Percentiles rank a stretch among this genome's conserved stretches.
Evolutionary conservation across 2,888 invertebrate genomes (phyloP).

Genomic region (Petrolisthes cinctipes): DNA sequence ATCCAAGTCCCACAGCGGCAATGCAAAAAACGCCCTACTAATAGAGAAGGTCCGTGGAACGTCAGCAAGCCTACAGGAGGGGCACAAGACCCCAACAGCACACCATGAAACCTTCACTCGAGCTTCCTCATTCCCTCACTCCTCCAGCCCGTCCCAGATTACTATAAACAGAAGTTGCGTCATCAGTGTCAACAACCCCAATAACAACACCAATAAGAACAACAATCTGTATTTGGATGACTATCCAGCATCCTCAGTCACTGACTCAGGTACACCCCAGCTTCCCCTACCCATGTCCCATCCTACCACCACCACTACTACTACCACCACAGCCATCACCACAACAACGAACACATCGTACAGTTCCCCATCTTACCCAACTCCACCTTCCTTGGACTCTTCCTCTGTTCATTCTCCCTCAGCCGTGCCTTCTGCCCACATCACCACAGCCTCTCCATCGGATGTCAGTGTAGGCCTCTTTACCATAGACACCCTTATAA

Average conservation of each 20-base stretch:
- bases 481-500: slow-evolving; percentile 19
- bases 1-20: slow-evolving; percentile 39
- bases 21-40: slow-evolving; percentile 55
- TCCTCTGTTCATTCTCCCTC: slow-evolving; percentile 38
- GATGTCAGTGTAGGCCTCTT: neutral
- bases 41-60: slow-evolving; percentile 57
- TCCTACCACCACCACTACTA: slow-evolving; percentile 34
- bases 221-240: slow-evolving; percentile 50
- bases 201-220: slow-evolving; percentile 51
- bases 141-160: slow-evolving; percentile 37
- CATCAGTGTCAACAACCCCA: slow-evolving; percentile 55
- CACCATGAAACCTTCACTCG: slow-evolving; percentile 36
- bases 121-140: slow-evolving; percentile 38
- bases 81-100: slow-evolving; percentile 30
- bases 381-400: slow-evolving; percentile 39
- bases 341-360: slow-evolving; percentile 54
- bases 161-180: slow-evolving; percentile 56
- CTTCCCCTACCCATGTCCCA: neutral
- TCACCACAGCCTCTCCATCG: slow-evolving; percentile 8
- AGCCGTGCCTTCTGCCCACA: slow-evolving; percentile 52
- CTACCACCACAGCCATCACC: slow-evolving; percentile 29
- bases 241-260: slow-evolving; percentile 43
- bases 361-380: slow-evolving; percentile 14
- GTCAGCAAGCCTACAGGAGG: slow-evolving; percentile 38
- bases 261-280: slow-evolving; percentile 40